A percentile compares a stretch with the other conserved stretches of the same genome.
Evolutionary conservation across 1,140 invertebrate species (phyloP).

Genomic region (Temnothorax curvispinosus): DNA sequence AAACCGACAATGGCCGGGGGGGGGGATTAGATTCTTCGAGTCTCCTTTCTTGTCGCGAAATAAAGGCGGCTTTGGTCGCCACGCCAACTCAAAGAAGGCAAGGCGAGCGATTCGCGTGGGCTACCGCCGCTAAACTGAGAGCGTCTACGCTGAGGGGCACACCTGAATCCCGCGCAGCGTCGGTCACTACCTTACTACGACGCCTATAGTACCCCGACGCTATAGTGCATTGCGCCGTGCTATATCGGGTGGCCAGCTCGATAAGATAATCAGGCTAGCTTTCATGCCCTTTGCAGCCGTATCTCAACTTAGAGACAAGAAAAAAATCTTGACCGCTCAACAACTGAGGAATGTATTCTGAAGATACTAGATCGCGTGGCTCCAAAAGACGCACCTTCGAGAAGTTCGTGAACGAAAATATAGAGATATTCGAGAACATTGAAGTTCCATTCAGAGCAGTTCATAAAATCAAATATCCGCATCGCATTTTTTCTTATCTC

Average conservation of each 20-base stretch:
- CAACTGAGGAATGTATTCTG: neutral
- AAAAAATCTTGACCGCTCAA: neutral
- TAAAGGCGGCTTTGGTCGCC: conserved; percentile 54
- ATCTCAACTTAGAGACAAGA: too few relatives aligned
- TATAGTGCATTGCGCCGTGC: conserved; percentile 55
- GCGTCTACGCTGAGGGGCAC: conserved; percentile 62
- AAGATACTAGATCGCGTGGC: neutral
- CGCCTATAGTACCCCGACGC: conserved; percentile 59
- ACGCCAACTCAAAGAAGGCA: conserved; percentile 45
- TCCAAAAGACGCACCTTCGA: neutral
- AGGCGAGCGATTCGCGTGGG: conserved; percentile 75
- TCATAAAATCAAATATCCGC: neutral
- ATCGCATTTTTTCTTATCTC: neutral
- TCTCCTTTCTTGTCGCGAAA: conserved; percentile 29
- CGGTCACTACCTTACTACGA: conserved; percentile 72
- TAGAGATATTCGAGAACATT: neutral
- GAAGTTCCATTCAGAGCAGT: neutral
- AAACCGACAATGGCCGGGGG: neutral
- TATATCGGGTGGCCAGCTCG: conserved; percentile 61
- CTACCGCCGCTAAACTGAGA: conserved; percentile 76
- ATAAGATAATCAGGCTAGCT: neutral
- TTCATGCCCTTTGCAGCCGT: neutral
- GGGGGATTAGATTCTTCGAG: neutral
- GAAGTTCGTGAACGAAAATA: neutral
- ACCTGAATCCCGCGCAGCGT: conserved; percentile 71